Percentiles rank a stretch among this genome's conserved stretches.
These are phyloP conservation scores for Drosophila virilis DNA, from an alignment of 1,140 invertebrate genomes.

Conservation along the genomic window DNA sequence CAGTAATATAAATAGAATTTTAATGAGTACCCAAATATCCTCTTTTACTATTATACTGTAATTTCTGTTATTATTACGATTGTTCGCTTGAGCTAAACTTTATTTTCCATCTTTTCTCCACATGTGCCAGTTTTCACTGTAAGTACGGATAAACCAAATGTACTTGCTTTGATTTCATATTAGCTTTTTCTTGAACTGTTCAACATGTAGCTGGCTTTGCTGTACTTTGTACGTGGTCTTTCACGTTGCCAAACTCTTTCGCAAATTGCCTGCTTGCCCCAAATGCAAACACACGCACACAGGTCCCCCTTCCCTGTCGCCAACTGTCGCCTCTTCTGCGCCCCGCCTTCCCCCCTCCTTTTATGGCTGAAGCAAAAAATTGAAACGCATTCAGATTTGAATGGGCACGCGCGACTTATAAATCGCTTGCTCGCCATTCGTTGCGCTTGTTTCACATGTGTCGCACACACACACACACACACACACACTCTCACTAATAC, in stretches of 20 bases:
- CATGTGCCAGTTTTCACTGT: too few species aligned
- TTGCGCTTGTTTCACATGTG: conserved; percentile 42
- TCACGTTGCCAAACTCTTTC: conserved; percentile 2
- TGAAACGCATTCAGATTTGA: conserved; percentile 44
- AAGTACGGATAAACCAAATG: too few species aligned
- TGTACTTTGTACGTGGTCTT: not conserved
- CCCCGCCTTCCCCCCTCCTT: not conserved
- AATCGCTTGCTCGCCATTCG: conserved; percentile 69
- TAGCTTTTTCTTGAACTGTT: not conserved
- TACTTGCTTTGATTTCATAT: too few species aligned
- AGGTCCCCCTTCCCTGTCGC: not conserved
- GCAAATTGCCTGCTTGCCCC: conserved; percentile 8
- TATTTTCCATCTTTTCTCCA: too few species aligned
- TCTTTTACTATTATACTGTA: too few species aligned
- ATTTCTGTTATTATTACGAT: too few species aligned
- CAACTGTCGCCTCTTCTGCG: not conserved
- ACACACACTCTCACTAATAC: conserved; percentile 6
- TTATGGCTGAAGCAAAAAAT: conserved; percentile 4
- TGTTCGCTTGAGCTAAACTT: too few species aligned
- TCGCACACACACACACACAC: conserved; percentile 40
- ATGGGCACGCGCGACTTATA: conserved; percentile 60
- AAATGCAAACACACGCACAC: not conserved
- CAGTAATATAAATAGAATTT: too few species aligned
- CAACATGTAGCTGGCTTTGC: not conserved
- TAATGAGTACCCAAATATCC: too few species aligned